These are phyloP conservation scores for Achatina immaculata DNA, from an alignment of 1,140 invertebrate species.

Conservation along the genomic window DNA sequence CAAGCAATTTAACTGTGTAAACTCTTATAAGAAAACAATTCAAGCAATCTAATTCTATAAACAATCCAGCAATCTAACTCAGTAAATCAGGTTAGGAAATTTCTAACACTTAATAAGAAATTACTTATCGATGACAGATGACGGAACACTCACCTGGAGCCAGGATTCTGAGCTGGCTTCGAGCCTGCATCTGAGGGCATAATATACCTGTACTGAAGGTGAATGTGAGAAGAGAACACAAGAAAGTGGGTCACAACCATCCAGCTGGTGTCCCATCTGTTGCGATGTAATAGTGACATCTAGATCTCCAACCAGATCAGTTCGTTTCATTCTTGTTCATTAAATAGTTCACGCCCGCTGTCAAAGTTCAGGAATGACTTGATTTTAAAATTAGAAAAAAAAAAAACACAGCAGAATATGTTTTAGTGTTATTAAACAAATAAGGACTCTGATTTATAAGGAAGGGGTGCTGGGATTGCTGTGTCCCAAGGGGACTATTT, in stretches of 20 bases:
- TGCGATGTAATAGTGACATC: conserved; percentile 43
- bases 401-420: too few relatives aligned
- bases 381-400: too few relatives aligned
- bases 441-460: too few relatives aligned
- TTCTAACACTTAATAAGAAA: not conserved
- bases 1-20: not conserved
- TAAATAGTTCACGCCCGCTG: too few relatives aligned
- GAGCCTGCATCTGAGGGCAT: conserved; percentile 49
- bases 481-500: too few relatives aligned
- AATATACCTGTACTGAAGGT: conserved; percentile 54
- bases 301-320: not conserved
- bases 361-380: too few relatives aligned
- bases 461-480: too few relatives aligned
- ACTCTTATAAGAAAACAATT: not conserved
- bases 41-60: not conserved
- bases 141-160: conserved; percentile 24
- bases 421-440: too few relatives aligned
- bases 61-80: not conserved
- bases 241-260: conserved; percentile 39
- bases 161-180: conserved; percentile 50
- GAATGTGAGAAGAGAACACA: conserved; percentile 46
- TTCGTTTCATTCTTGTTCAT: too few relatives aligned
- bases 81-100: not conserved
- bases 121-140: not conserved
- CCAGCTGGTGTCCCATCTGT: conserved; percentile 42